Evolutionary conservation across 1,140 invertebrate genomes (phyloP), one percentile per base, ranked within the genome.

Genomic region (Brachionus paranguensis): DNA sequence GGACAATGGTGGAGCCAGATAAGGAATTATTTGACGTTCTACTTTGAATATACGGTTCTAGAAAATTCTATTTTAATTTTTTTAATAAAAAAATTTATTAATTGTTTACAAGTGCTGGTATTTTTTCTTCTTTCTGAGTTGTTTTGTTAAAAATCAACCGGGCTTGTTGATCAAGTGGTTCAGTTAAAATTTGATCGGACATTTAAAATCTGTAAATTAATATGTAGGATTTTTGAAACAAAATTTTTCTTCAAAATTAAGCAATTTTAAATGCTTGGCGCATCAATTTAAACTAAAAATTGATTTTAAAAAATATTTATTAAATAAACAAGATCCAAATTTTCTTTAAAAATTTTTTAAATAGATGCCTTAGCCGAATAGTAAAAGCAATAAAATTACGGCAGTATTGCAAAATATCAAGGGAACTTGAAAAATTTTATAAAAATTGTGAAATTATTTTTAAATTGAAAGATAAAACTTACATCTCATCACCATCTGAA

Each of bases 401-500:
- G 37, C 81, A 0, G 60, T 70, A 55, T 83, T 83, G 41, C 60
- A 83, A 53, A 68, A 68, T 68, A 83, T 83, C 37, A 83, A 72
- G n/a, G 81, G 81, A 70, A 83, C 81, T 83, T 45, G 50, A 70
- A 50, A 47, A 83, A 68, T 29, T 29, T 81, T 60, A 12, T 10
- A 8, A 60, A 10, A 20, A 14, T 79, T 47, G n/a, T 72, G 68
- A 72, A 72, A 72, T 72, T 72, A 72, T 72, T 72, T 72, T 43
- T 43, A 7, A 37, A 70, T 37, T 17, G 2, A 45, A 17, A 33
- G 24, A 68, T 29, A 72, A 20, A 41, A 65, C 33, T 83, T 47
- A 83, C 81, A 68, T 83, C 81, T 68, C 81, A 83, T 83, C 10
- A 83, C 81, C 60, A 68, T 83, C 37, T 68, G 81, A 47, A 83